Conservation (phyloP, 2,113 vertebrate genomes). For the Cebus imitator region DNA sequence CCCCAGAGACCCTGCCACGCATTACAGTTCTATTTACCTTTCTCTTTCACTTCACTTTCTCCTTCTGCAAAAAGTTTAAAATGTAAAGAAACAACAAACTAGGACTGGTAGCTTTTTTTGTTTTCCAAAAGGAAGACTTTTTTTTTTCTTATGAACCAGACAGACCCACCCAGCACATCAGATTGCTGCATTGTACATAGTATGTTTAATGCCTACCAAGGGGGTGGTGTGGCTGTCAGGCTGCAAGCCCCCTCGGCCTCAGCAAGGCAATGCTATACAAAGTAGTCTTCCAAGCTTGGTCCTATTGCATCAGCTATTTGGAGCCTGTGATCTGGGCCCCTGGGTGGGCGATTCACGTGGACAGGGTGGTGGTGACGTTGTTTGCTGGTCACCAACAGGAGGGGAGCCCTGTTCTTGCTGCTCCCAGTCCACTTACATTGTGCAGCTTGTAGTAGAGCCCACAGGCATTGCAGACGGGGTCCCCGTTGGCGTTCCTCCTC, state of each 20-base stretch:
- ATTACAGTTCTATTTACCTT: neutral
- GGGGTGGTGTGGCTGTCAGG: neutral
- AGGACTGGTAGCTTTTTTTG: conserved; percentile 45
- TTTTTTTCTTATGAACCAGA: conserved; percentile 60
- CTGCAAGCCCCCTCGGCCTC: conserved; percentile 13
- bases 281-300: neutral
- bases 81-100: conserved; percentile 54
- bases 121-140: conserved; percentile 55
- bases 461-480: conserved; percentile 98
- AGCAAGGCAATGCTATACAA: neutral
- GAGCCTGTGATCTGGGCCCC: fast-evolving
- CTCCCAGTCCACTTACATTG: conserved; percentile 92
- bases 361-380: fast-evolving
- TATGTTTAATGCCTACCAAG: neutral
- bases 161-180: fast-evolving
- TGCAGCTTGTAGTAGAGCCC: conserved; percentile 99
- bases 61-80: conserved; percentile 27
- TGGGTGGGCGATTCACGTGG: fast-evolving
- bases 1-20: neutral
- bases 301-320: fast-evolving
- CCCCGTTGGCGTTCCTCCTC: conserved; percentile 98
- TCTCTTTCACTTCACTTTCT: neutral
- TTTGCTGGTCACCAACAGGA: fast-evolving
- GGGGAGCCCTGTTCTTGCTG: fast-evolving
- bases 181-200: fast-evolving